Evolutionary conservation across 1,140 invertebrate genomes (phyloP), one percentile per base, ranked within the genome.

Genomic region (Tetragonula clypearis): DNA sequence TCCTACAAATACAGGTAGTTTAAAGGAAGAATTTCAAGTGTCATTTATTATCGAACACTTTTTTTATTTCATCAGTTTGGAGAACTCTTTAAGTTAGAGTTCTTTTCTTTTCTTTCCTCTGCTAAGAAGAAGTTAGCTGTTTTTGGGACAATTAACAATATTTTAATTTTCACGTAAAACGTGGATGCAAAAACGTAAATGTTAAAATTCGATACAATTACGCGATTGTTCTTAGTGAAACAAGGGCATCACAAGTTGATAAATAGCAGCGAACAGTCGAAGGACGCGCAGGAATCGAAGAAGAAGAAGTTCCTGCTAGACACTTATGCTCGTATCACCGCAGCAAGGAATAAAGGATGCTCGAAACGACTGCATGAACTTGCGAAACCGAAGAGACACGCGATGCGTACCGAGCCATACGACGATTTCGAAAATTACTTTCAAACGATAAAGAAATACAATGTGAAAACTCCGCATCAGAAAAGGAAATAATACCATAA

Each of bases 241-340:
- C 71, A 75, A 41, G 58, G 56, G 8, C 12, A 62, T 0, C 53
- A 69, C 19, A 89, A 84, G 65, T 78, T 90, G 78, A 85, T 91
- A 71, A 89, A 90, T 41, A 90, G 71, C 55, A 89, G 84, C 53
- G 80, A 87, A 56, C 77, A 86, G 15, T 90, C 85, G 30, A 84
- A 53, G 21, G 49, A 80, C 4, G 78, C 79, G 35, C 56, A 76
- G n/a, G 75, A 88, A n/a, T 53, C 56, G 17, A 81, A 69, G 14
- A 85, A 86, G 75, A 90, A 85, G 71, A 65, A 71, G 30, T 76
- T 82, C 49, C 79, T 88, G 21, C 56, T 91, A 4, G 87, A 91
- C 53, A 91, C 85, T 17, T 92, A 92, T 23, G 91, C 91, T 35
- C 85, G 86, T 23, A 92, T 92, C 2, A 79, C 75, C 12, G 85